These are phyloP conservation scores for Drosophila arizonae DNA, from an alignment of 1,140 invertebrate genomes.

Conservation along the genomic window DNA sequence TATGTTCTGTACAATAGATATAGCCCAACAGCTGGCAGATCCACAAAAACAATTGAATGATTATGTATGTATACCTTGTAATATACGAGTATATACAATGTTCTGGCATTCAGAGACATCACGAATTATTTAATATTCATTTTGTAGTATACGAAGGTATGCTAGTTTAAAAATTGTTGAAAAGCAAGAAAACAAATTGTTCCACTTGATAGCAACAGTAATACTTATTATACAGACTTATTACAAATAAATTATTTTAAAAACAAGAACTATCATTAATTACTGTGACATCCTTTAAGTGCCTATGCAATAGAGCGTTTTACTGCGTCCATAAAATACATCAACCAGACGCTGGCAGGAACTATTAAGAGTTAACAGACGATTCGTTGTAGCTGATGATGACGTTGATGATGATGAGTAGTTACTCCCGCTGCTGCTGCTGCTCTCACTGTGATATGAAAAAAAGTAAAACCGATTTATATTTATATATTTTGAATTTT, in stretches of 20 bases:
- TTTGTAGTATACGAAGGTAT: slow-evolving; percentile 6
- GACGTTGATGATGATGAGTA: slow-evolving; percentile 51
- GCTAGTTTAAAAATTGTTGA: slow-evolving; percentile 26
- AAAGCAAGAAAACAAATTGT: slow-evolving; percentile 48
- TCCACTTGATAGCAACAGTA: slow-evolving; percentile 74
- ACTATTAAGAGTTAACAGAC: slow-evolving; percentile 70
- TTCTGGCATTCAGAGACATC: slow-evolving; percentile 19
- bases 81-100: slow-evolving; percentile 14
- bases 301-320: slow-evolving; percentile 74
- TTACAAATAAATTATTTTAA: slow-evolving; percentile 80
- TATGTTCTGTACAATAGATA: neutral
- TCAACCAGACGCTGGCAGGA: slow-evolving; percentile 80
- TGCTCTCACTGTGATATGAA: slow-evolving; percentile 48
- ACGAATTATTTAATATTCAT: slow-evolving; percentile 25
- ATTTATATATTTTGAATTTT: neutral
- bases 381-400: slow-evolving; percentile 73
- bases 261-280: slow-evolving; percentile 52
- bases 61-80: slow-evolving; percentile 20
- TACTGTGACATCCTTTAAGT: slow-evolving; percentile 46
- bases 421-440: slow-evolving; percentile 25
- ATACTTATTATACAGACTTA: slow-evolving; percentile 78
- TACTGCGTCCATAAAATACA: slow-evolving; percentile 73
- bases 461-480: neutral
- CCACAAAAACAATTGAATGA: slow-evolving; percentile 2
- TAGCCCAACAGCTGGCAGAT: neutral